phyloP scores from a whole-genome alignment of 2,113 vertebrate genomes.

The Bettongia penicillata region DNA sequence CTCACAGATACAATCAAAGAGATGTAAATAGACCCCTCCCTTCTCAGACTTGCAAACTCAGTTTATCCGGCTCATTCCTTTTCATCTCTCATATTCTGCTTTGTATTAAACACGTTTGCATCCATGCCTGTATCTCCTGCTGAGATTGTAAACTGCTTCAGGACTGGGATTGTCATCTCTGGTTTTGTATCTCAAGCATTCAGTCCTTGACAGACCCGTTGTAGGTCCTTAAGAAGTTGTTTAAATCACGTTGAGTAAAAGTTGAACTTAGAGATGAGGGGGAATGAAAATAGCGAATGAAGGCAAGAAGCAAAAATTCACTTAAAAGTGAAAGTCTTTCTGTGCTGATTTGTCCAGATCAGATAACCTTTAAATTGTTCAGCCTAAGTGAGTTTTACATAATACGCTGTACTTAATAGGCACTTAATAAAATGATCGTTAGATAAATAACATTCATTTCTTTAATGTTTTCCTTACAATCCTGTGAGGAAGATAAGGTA shows the following conservation, averaged over 20 bases:
- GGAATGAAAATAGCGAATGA: background rate
- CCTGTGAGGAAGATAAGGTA: background rate
- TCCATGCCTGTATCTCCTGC: background rate
- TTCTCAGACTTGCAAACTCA: background rate
- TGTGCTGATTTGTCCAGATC: background rate
- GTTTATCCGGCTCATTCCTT: background rate
- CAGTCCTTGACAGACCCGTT: background rate
- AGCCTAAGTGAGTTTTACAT: background rate
- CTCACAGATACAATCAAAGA: background rate
- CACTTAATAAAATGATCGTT: background rate
- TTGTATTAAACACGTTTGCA: background rate
- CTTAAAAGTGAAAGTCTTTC: background rate
- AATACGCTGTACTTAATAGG: background rate
- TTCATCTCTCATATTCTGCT: background rate
- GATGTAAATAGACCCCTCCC: background rate
- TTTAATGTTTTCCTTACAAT: background rate
- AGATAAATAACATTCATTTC: background rate
- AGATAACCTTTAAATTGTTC: background rate
- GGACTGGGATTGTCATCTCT: background rate
- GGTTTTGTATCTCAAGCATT: background rate
- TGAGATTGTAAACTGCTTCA: background rate
- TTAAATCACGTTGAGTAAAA: background rate
- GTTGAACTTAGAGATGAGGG: background rate
- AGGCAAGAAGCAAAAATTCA: background rate
- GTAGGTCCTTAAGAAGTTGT: background rate